Conservation (phyloP, 2,888 invertebrate species). For the Thera britannica region DNA sequence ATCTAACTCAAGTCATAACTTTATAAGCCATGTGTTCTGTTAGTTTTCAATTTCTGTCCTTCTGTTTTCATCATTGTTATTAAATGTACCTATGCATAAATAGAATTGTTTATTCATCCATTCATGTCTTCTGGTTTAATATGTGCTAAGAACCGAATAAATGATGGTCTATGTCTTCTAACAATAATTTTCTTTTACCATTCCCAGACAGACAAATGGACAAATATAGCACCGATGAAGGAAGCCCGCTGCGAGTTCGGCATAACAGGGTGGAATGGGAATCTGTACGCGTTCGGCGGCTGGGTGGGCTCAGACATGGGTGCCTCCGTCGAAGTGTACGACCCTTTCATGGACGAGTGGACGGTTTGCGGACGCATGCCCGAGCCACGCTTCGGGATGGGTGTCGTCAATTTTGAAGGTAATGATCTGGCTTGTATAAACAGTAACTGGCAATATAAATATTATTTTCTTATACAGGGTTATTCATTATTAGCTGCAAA, state of each 20-base stretch:
- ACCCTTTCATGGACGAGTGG: constrained; percentile 92
- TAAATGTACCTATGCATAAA: no score
- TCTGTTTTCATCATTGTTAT: no score
- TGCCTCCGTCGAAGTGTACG: constrained; percentile 94
- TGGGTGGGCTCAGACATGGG: constrained; percentile 97
- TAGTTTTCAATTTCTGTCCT: no score
- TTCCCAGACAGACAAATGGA: constrained; percentile 82
- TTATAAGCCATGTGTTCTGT: no score
- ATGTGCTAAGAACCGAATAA: no score
- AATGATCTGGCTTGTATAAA: constrained; percentile 21
- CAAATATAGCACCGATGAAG: constrained; percentile 89
- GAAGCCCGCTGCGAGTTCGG: constrained; percentile 96
- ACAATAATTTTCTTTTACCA: background rate
- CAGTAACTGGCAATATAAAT: no score
- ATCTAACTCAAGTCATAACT: no score
- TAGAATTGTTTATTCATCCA: no score
- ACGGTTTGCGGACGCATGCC: constrained; percentile 90
- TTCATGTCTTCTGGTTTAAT: no score
- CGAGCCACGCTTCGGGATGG: constrained; percentile 96
- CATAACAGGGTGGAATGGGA: constrained; percentile 92
- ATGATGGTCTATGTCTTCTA: no score
- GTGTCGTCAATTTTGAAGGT: constrained; percentile 93
- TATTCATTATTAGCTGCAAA: no score
- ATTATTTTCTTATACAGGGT: no score
- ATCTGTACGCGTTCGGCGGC: constrained; percentile 95